These are phyloP conservation scores for Lasioglossum vierecki DNA, from an alignment of 2,888 invertebrate genomes.

Conservation along the genomic window DNA sequence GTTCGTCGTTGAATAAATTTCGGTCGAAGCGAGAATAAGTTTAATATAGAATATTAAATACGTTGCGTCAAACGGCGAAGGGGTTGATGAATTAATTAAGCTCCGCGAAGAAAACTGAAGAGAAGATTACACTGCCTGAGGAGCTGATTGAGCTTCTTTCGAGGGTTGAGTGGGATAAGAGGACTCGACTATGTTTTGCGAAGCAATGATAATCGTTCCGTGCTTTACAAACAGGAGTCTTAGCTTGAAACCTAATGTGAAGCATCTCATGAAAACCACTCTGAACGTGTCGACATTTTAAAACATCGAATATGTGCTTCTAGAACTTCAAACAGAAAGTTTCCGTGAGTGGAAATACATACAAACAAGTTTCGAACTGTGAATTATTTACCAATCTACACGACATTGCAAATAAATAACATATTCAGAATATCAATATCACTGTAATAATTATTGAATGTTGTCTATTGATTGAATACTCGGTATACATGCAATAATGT, in stretches of 20 bases:
- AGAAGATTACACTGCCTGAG: conserved; percentile 8
- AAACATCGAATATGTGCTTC: not conserved
- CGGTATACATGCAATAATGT: no score
- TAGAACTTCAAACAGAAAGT: not conserved
- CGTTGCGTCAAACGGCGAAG: not conserved
- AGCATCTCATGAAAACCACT: not conserved
- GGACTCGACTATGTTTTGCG: conserved; percentile 4
- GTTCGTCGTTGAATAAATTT: not conserved
- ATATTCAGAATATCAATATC: not conserved
- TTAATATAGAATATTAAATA: not conserved
- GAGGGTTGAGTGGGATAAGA: not conserved
- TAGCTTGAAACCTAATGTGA: not conserved
- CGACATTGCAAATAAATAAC: not conserved
- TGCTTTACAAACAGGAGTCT: not conserved
- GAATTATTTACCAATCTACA: not conserved
- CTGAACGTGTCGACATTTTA: not conserved
- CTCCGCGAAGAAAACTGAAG: not conserved
- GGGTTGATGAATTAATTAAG: conserved; percentile 1
- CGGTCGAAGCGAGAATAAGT: not conserved
- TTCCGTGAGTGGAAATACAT: not conserved
- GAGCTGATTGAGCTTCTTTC: conserved; percentile 15
- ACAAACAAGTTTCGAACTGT: not conserved
- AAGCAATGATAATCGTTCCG: conserved; percentile 8
- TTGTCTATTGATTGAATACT: not conserved
- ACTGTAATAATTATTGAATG: not conserved